Evolutionary conservation across 2,797 vertebrate genomes (phyloP).

Genomic region (Anabas testudineus): DNA sequence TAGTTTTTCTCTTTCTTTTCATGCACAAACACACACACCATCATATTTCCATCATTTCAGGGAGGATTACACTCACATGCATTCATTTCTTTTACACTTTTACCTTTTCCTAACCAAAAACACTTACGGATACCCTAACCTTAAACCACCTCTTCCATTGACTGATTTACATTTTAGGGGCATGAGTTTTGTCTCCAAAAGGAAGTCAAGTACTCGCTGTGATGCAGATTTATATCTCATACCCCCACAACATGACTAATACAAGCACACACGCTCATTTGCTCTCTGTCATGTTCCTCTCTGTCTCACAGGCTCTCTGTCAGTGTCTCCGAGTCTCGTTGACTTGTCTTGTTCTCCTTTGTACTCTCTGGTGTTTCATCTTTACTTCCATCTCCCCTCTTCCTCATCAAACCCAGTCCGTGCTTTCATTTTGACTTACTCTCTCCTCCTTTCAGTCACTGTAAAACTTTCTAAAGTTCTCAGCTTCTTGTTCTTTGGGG

Average conservation of each 20-base stretch:
- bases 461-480: slow-evolving; percentile 42
- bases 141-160: background rate
- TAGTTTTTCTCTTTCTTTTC: slow-evolving; percentile 21
- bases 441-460: background rate
- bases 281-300: slow-evolving; percentile 34
- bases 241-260: background rate
- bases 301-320: slow-evolving; percentile 50
- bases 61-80: background rate
- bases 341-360: slow-evolving; percentile 56
- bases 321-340: slow-evolving; percentile 52
- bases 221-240: background rate
- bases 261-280: slow-evolving; percentile 12
- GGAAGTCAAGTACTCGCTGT: background rate
- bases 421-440: slow-evolving; percentile 35
- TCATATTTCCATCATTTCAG: slow-evolving; percentile 20
- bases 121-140: too few relatives aligned
- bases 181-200: background rate
- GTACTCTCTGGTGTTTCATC: slow-evolving; percentile 57
- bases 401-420: slow-evolving; percentile 37
- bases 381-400: slow-evolving; percentile 45
- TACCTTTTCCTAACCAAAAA: background rate
- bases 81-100: background rate
- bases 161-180: background rate
- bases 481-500: slow-evolving; percentile 29
- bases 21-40: slow-evolving; percentile 1